A percentile compares a stretch with the other conserved stretches of the same genome.
phyloP scores from a whole-genome alignment of 2,113 vertebrate genomes.

The Pachycephala philippinensis region DNA sequence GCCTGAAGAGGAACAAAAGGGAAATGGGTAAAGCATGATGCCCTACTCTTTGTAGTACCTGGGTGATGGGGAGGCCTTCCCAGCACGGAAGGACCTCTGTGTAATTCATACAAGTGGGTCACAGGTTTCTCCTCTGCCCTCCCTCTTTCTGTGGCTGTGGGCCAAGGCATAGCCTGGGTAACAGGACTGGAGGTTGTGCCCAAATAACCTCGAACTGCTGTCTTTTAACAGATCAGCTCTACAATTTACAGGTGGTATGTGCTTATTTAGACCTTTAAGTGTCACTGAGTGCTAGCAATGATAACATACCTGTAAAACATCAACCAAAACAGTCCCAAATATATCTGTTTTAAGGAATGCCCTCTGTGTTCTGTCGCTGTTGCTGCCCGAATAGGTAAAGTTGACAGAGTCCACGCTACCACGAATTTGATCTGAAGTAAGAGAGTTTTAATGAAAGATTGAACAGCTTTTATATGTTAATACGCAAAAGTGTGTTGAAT shows the following conservation, averaged over 20 bases:
- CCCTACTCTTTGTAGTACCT: background rate
- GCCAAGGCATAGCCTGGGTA: background rate
- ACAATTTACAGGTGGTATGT: background rate
- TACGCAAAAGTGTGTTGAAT: too few relatives aligned
- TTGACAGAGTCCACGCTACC: too few relatives aligned
- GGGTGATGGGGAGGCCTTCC: background rate
- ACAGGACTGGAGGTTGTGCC: background rate
- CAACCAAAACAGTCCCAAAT: background rate
- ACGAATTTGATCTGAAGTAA: too few relatives aligned
- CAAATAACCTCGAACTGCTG: background rate
- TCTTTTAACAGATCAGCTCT: background rate
- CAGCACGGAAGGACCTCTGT: background rate
- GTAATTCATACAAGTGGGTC: background rate
- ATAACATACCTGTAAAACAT: slow-evolving; percentile 13
- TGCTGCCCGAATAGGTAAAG: too few relatives aligned
- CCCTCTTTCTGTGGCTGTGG: background rate
- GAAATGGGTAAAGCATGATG: background rate
- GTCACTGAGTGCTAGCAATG: slow-evolving; percentile 9
- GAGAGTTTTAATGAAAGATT: too few relatives aligned
- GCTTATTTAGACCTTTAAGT: background rate
- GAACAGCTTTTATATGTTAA: too few relatives aligned
- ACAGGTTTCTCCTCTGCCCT: background rate
- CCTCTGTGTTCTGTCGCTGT: too few relatives aligned
- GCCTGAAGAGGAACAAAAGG: background rate
- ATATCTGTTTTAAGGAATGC: background rate